A percentile compares a stretch with the other conserved stretches of the same genome.
Evolutionary conservation across 2,113 vertebrate species (phyloP).

Genomic region (Rousettus leschenaultii): DNA sequence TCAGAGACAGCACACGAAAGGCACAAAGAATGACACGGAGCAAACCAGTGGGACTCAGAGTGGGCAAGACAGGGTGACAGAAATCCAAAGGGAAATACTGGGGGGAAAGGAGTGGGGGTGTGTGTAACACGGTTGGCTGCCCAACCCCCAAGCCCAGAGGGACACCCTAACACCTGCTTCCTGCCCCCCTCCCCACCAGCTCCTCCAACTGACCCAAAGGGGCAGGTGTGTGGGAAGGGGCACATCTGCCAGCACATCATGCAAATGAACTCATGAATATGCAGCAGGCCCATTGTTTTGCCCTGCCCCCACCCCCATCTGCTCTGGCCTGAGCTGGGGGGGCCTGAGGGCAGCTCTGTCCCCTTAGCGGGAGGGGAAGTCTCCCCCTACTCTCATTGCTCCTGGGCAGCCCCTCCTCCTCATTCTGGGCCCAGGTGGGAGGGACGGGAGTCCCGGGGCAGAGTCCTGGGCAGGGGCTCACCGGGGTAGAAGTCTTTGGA

Average conservation of each 20-base stretch:
- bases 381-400: neutral
- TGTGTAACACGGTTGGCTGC: neutral
- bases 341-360: slow-evolving; percentile 21
- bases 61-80: neutral
- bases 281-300: slow-evolving; percentile 67
- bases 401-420: neutral
- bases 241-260: slow-evolving; percentile 66
- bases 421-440: neutral
- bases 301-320: slow-evolving; percentile 75
- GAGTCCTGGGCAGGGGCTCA: slow-evolving; percentile 74
- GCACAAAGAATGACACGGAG: neutral
- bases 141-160: neutral
- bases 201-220: slow-evolving; percentile 56
- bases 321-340: slow-evolving; percentile 36
- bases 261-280: slow-evolving; percentile 77
- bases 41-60: neutral
- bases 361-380: neutral
- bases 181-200: neutral
- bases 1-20: neutral
- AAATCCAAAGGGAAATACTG: neutral
- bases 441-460: neutral
- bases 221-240: slow-evolving; percentile 76
- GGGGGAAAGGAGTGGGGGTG: neutral
- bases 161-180: slow-evolving; percentile 53
- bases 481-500: slow-evolving; percentile 98